Conservation (phyloP, 1,140 invertebrate genomes). For the Tetragonula clypearis region DNA sequence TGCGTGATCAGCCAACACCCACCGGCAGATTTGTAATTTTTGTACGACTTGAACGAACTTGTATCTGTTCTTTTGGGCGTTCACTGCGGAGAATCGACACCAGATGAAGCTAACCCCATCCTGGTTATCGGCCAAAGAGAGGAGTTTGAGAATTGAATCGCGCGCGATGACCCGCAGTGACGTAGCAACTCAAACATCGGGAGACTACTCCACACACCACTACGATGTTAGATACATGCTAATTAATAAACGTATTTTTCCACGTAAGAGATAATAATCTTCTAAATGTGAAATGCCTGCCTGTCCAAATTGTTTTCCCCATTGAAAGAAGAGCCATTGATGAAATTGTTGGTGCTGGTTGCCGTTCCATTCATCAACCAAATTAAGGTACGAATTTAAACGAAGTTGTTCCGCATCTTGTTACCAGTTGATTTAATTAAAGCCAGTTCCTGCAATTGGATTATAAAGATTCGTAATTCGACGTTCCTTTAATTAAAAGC, state of each 20-base stretch:
- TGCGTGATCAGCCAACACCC: no score
- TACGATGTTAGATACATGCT: neutral
- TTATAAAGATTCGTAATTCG: neutral
- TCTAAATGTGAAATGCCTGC: neutral
- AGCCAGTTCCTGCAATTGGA: neutral
- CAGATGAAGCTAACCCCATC: no score
- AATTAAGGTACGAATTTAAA: neutral
- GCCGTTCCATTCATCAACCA: neutral
- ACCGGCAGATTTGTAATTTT: no score
- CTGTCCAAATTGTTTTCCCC: neutral
- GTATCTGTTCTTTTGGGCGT: no score
- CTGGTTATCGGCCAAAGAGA: no score
- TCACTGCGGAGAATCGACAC: no score
- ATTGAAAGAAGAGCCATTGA: neutral
- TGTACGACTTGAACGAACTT: no score
- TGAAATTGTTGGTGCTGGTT: neutral
- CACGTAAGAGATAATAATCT: neutral
- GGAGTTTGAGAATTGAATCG: no score
- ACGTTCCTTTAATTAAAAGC: neutral
- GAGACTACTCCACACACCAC: neutral
- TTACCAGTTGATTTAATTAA: neutral
- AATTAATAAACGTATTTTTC: slow-evolving; percentile 57
- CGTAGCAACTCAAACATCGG: no score
- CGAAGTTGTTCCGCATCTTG: neutral
- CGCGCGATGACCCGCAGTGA: no score